Conservation (phyloP, 2,888 invertebrate species). For the Cartodere bifasciata region DNA sequence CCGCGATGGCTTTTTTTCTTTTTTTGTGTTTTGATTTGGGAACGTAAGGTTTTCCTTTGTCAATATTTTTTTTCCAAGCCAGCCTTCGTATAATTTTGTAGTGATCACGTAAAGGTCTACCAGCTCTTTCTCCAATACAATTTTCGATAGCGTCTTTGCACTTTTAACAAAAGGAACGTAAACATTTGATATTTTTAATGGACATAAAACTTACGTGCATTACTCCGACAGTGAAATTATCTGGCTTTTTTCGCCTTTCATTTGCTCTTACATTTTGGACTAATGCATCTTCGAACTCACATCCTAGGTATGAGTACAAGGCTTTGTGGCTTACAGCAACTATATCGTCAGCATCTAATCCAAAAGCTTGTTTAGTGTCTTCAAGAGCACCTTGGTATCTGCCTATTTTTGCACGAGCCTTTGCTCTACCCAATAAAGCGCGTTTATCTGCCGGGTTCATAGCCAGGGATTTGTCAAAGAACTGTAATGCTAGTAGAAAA, state of each 20-base stretch:
- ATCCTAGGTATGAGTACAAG: background rate
- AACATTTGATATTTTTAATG: too few species aligned
- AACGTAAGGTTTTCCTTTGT: slow-evolving; percentile 23
- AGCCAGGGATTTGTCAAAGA: slow-evolving; percentile 8
- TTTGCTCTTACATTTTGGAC: background rate
- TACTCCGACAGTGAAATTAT: background rate
- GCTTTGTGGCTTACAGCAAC: background rate
- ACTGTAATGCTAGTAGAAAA: slow-evolving; percentile 5
- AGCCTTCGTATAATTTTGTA: slow-evolving; percentile 30
- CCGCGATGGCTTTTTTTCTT: slow-evolving; percentile 20
- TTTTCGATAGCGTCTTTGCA: slow-evolving; percentile 32
- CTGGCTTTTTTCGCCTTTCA: background rate
- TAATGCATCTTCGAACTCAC: background rate
- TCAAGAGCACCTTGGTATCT: background rate
- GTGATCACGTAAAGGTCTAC: slow-evolving; percentile 30
- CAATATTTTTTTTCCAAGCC: slow-evolving; percentile 28
- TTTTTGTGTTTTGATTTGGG: slow-evolving; percentile 20
- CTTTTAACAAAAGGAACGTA: too few species aligned
- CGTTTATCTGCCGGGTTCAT: too few species aligned
- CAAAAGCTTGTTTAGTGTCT: background rate
- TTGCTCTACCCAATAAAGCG: background rate
- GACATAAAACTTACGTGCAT: background rate
- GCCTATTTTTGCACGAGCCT: background rate
- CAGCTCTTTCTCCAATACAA: slow-evolving; percentile 29
- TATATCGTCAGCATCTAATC: background rate